Percentiles rank a stretch among this genome's conserved stretches.
These are phyloP conservation scores for Drosophila trichaetosa DNA, from an alignment of 2,888 invertebrate genomes.

Conservation along the genomic window DNA sequence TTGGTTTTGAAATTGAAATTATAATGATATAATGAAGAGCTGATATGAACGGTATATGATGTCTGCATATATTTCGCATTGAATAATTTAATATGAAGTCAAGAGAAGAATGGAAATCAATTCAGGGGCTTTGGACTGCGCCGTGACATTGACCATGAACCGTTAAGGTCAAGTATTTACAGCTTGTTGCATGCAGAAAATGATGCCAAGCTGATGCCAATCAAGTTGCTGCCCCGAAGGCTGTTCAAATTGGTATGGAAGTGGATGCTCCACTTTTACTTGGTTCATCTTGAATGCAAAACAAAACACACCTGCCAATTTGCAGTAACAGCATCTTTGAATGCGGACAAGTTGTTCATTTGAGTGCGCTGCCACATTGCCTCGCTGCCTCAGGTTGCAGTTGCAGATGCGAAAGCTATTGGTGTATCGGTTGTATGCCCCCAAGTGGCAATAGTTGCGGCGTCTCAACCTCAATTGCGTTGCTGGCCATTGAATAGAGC, in stretches of 20 bases:
- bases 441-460: constrained; percentile 21
- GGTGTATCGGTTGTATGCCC: constrained; percentile 12
- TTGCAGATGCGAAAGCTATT: background rate
- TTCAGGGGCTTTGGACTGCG: constrained; percentile 7
- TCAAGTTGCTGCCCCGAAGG: constrained; percentile 28
- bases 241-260: constrained; percentile 5
- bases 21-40: background rate
- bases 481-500: constrained; percentile 28
- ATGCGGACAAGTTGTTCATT: constrained; percentile 38
- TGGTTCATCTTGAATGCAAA: constrained; percentile 42
- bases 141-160: constrained; percentile 64
- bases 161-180: constrained; percentile 58
- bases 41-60: background rate
- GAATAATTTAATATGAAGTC: background rate
- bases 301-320: constrained; percentile 53
- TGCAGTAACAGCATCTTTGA: constrained; percentile 35
- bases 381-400: constrained; percentile 10
- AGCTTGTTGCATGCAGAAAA: constrained; percentile 66
- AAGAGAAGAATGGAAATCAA: background rate
- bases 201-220: constrained; percentile 27
- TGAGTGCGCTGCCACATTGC: constrained; percentile 5
- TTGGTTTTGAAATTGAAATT: background rate
- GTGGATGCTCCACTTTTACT: constrained; percentile 1
- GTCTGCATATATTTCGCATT: background rate
- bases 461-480: constrained; percentile 33